Conservation (phyloP, 2,888 invertebrate genomes). For the Pollenia angustigena region DNA sequence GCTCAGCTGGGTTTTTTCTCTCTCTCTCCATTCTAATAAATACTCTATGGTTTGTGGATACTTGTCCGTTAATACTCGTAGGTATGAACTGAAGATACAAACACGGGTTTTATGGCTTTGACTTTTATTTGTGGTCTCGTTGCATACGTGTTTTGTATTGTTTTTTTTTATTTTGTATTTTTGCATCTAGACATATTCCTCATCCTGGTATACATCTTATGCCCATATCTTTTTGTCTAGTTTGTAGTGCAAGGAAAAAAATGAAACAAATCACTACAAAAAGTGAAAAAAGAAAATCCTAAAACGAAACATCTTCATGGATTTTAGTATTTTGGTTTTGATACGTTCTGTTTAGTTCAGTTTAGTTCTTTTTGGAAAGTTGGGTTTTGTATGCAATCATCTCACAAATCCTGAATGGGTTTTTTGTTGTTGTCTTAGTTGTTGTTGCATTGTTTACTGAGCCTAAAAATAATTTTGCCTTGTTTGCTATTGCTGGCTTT, state of each 20-base stretch:
- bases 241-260: conserved; percentile 30
- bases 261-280: conserved; percentile 35
- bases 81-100: conserved; percentile 26
- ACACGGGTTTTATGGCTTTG: conserved; percentile 53
- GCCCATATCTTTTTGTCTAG: conserved; percentile 35
- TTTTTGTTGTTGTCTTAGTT: conserved; percentile 4
- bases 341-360: neutral
- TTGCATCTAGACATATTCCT: conserved; percentile 24
- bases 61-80: neutral
- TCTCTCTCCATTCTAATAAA: too few relatives aligned
- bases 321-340: conserved; percentile 42
- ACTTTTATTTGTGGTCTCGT: conserved; percentile 67
- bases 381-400: conserved; percentile 43
- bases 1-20: too few relatives aligned
- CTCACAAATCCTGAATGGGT: conserved; percentile 35
- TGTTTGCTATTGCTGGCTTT: neutral
- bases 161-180: neutral
- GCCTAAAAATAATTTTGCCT: conserved; percentile 52
- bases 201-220: conserved; percentile 16
- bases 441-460: conserved; percentile 33
- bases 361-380: neutral
- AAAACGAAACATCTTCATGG: conserved; percentile 60
- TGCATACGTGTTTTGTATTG: conserved; percentile 52
- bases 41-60: too few relatives aligned
- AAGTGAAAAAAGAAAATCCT: conserved; percentile 49